phyloP scores from a whole-genome alignment of 1,140 invertebrate genomes.

The Meloidogyne exigua region DNA sequence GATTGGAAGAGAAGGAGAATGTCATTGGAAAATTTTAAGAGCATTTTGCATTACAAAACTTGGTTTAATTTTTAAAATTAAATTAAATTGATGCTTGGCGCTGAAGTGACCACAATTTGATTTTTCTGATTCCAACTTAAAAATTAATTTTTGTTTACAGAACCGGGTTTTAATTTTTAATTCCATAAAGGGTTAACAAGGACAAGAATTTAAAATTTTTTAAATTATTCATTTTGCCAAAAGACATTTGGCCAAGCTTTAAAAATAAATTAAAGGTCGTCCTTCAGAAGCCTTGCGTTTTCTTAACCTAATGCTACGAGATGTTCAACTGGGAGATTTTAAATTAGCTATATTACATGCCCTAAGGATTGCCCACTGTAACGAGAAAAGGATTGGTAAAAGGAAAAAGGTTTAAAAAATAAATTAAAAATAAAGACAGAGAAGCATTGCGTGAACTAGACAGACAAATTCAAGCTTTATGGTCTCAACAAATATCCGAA shows the following conservation, averaged over 20 bases:
- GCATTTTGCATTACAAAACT: slow-evolving; percentile 40
- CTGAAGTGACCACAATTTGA: no score
- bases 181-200: no score
- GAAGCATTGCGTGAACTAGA: slow-evolving; percentile 40
- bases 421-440: slow-evolving; percentile 33
- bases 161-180: no score
- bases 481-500: slow-evolving; percentile 26
- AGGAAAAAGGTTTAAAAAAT: neutral
- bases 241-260: no score
- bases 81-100: neutral
- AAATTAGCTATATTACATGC: slow-evolving; percentile 38
- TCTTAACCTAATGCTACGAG: slow-evolving; percentile 24
- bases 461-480: slow-evolving; percentile 40
- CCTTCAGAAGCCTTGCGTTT: slow-evolving; percentile 43
- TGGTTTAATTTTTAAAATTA: slow-evolving; percentile 21
- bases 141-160: no score
- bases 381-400: slow-evolving; percentile 44
- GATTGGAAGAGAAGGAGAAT: slow-evolving; percentile 13
- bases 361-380: slow-evolving; percentile 46
- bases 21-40: slow-evolving; percentile 31
- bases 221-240: no score
- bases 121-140: no score
- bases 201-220: no score
- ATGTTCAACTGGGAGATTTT: slow-evolving; percentile 32
- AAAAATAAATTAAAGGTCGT: slow-evolving; percentile 31